Base-by-base conservation (phyloP, 30 jellyfish, hydroid and myxozoan genomes). In the Aurelia sp. region DNA sequence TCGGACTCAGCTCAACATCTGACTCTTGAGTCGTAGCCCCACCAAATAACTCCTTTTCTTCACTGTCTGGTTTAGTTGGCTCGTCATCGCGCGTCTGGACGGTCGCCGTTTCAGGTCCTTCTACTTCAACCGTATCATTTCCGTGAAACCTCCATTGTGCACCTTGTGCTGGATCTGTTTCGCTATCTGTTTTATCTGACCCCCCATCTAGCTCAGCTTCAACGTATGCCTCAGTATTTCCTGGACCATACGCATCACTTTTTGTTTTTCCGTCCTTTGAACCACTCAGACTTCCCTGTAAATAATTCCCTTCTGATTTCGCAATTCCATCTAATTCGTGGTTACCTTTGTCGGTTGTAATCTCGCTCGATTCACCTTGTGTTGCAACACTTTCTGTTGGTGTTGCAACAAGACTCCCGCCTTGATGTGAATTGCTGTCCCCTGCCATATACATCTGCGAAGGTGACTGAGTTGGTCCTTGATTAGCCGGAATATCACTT, bases 21-120 rank as follows among this genome's bases (percentile, higher is more conserved):
- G 33, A 13, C 16, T 64, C 41, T 16, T 18, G 19, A 35, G 57
- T 69, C 31, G 60, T 16, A 5, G 18, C 79, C 35, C 57, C 79
- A 11, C 79, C 79, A 20, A 69, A 69, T 55, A 69, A 13, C 57
- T 69, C 69, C 35, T n/a, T 59, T 11, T 59, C 69, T 59, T 59
- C 69, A 27, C 69, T 59, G 35, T 59, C 69, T 5, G 69, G 69
- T 22, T 18, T 22, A 59, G 27, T 59, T 0, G 35, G 33, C 27
- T 22, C 69, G 33, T 59, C 69, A 22, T 59, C 69, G 8, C 69
- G 27, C 35, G 69, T 59, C 27, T 59, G 69, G 35, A 59, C 69
- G 35, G 69, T 59, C 35, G 69, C 11, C 35, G 69, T 18, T 18
- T 59, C 69, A 6, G 69, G 13, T 1, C 35, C 69, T 9, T 18